Conservation (phyloP, 2,113 vertebrate species). For the Oncorhynchus tshawytscha region DNA sequence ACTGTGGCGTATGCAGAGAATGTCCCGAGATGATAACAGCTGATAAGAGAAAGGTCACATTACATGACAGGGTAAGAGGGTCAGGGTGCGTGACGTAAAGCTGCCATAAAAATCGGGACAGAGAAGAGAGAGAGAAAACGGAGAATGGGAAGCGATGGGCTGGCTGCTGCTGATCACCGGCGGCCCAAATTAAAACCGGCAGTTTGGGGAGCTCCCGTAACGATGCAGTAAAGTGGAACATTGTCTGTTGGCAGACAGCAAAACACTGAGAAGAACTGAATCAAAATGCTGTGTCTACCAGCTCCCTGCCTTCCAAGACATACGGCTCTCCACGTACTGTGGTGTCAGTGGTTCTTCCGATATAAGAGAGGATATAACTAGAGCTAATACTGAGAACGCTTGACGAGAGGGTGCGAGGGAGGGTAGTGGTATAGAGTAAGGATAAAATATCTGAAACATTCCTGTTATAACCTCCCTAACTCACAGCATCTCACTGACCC, state of each 20-base stretch:
- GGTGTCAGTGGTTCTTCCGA: no score
- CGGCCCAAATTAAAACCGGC: slow-evolving; percentile 45
- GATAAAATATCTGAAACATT: background rate
- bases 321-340: no score
- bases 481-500: background rate
- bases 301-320: no score
- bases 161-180: slow-evolving; percentile 30
- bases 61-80: slow-evolving; percentile 43
- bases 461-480: background rate
- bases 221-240: slow-evolving; percentile 34
- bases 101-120: no score
- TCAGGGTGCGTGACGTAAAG: no score
- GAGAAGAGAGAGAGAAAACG: no score
- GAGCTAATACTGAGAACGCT: no score
- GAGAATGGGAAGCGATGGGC: slow-evolving; percentile 18
- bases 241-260: slow-evolving; percentile 27
- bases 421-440: background rate
- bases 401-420: background rate
- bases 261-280: no score
- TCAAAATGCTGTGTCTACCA: no score
- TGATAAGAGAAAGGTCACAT: slow-evolving; percentile 55
- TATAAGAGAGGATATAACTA: no score
- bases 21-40: slow-evolving; percentile 49
- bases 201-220: slow-evolving; percentile 37
- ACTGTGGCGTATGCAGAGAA: slow-evolving; percentile 43